These are phyloP conservation scores for Malacosoma neustria DNA, from an alignment of 2,888 invertebrate species.

Conservation along the genomic window DNA sequence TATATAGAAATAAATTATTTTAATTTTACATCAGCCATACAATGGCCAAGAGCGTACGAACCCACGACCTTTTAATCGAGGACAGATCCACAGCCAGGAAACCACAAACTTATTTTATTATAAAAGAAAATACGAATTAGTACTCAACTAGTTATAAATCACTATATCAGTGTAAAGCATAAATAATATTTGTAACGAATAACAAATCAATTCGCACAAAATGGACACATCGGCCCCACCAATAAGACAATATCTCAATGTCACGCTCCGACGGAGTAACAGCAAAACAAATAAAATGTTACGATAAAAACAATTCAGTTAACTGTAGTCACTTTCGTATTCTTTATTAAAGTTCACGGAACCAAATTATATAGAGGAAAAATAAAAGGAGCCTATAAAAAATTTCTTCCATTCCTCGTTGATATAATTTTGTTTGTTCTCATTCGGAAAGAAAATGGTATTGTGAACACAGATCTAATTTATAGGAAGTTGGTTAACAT, in stretches of 20 bases:
- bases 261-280: constrained; percentile 19
- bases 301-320: constrained; percentile 35
- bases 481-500: constrained; percentile 5
- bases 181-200: background rate
- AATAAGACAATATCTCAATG: constrained; percentile 31
- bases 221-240: constrained; percentile 17
- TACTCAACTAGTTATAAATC: too few species aligned
- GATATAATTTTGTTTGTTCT: constrained; percentile 23
- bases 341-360: constrained; percentile 21
- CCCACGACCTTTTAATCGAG: too few species aligned
- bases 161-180: too few species aligned
- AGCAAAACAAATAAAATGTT: constrained; percentile 29
- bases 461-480: constrained; percentile 23
- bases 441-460: constrained; percentile 20
- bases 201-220: constrained; percentile 2
- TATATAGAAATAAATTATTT: too few species aligned
- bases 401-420: constrained; percentile 17
- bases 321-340: constrained; percentile 32
- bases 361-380: constrained; percentile 14
- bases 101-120: too few species aligned
- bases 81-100: too few species aligned
- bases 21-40: too few species aligned
- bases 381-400: constrained; percentile 22
- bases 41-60: too few species aligned
- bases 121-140: too few species aligned